Conservation (phyloP, 2,888 invertebrate species). For the Cantharis flavilabris region DNA sequence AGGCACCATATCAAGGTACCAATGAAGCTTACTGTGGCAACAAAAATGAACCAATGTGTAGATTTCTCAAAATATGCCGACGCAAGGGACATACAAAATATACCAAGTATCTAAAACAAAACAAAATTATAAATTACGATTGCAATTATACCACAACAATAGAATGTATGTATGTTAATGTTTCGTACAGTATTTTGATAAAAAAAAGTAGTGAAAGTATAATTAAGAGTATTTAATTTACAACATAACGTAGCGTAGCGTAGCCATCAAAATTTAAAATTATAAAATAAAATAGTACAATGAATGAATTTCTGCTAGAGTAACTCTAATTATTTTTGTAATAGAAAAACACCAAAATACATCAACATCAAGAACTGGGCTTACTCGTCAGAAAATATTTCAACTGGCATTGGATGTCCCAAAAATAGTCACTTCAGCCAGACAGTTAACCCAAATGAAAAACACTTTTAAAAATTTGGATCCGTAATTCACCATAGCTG, state of each 20-base stretch:
- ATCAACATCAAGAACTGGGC: neutral
- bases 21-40: conserved; percentile 81
- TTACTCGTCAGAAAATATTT: neutral
- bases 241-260: neutral
- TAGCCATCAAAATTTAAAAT: neutral
- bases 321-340: neutral
- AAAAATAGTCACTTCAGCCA: neutral
- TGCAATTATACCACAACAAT: conserved; percentile 6
- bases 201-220: conserved; percentile 13
- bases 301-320: neutral
- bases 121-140: conserved; percentile 17
- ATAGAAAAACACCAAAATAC: neutral
- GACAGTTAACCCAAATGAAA: too few species aligned
- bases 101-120: conserved; percentile 75
- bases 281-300: neutral
- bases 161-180: conserved; percentile 7
- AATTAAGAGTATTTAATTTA: neutral
- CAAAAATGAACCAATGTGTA: conserved; percentile 85
- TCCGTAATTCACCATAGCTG: neutral
- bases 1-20: conserved; percentile 80
- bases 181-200: neutral
- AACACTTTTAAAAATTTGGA: neutral
- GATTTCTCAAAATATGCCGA: conserved; percentile 68
- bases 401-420: neutral
- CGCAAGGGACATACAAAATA: conserved; percentile 82